Evolutionary conservation across 1,140 invertebrate species (phyloP).

Genomic region (Drosophila saltans): DNA sequence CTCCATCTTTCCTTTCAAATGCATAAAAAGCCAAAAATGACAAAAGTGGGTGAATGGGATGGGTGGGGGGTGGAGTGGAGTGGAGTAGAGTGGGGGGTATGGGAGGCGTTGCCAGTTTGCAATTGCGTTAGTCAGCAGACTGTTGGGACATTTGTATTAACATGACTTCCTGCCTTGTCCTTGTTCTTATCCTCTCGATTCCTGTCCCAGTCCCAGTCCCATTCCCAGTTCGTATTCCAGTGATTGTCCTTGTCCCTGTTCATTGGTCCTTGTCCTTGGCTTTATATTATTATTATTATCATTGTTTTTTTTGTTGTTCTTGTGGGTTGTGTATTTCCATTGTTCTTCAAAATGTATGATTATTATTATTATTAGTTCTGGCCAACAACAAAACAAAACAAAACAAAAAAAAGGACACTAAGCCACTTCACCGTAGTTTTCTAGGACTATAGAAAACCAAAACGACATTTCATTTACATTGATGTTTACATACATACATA

Average conservation of each 20-base stretch:
- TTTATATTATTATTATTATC: slow-evolving; percentile 72
- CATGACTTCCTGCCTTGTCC: slow-evolving; percentile 67
- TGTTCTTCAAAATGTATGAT: slow-evolving; percentile 68
- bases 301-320: slow-evolving; percentile 66
- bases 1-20: slow-evolving; percentile 33
- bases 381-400: slow-evolving; percentile 33
- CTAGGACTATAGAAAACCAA: background rate
- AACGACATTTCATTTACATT: no score
- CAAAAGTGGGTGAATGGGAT: background rate
- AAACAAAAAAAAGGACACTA: slow-evolving; percentile 34
- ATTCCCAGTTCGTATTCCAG: background rate
- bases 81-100: no score
- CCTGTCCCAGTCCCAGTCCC: background rate
- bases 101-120: slow-evolving; percentile 52
- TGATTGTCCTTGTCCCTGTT: slow-evolving; percentile 26
- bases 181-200: slow-evolving; percentile 18
- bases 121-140: slow-evolving; percentile 79
- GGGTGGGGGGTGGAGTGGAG: background rate
- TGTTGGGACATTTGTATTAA: slow-evolving; percentile 74
- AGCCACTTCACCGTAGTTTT: slow-evolving; percentile 53
- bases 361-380: slow-evolving; percentile 71
- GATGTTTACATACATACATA: background rate
- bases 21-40: slow-evolving; percentile 57
- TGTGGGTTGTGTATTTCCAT: slow-evolving; percentile 53
- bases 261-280: slow-evolving; percentile 42